Conservation (phyloP, 2,113 vertebrate species). For the Scomber colias region DNA sequence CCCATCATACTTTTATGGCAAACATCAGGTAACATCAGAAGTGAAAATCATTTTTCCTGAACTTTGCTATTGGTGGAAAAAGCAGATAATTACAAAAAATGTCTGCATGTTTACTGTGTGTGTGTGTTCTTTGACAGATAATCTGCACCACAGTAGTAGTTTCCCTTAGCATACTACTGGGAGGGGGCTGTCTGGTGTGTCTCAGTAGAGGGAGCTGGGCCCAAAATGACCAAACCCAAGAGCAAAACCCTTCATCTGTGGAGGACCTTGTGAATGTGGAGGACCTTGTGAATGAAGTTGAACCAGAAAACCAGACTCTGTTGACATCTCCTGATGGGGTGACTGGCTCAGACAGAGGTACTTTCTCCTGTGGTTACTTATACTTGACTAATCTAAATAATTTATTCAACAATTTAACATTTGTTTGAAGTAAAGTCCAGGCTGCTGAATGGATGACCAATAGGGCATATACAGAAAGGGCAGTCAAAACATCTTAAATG, state of each 20-base stretch:
- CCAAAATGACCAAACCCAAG: constrained; percentile 81
- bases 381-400: not conserved
- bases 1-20: constrained; percentile 94
- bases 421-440: not conserved
- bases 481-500: not conserved
- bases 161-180: constrained; percentile 88
- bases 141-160: constrained; percentile 89
- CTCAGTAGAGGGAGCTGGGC: constrained; percentile 90
- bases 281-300: constrained; percentile 74
- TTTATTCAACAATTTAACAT: not conserved
- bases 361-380: not conserved
- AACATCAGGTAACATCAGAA: constrained; percentile 87
- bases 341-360: constrained; percentile 82
- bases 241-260: constrained; percentile 67
- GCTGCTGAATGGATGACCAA: not conserved
- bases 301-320: constrained; percentile 59
- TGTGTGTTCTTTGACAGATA: constrained; percentile 82
- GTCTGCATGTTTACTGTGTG: not conserved
- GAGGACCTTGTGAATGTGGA: constrained; percentile 75
- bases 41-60: not conserved
- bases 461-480: not conserved
- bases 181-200: constrained; percentile 89
- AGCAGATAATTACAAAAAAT: not conserved
- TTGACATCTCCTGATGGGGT: not conserved
- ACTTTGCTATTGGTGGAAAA: not conserved